Evolutionary conservation across 1,140 invertebrate genomes (phyloP).

Genomic region (fruit fly (Drosophila melanogaster)): Release_6_plus_ISO1_MT NC_004354.4:17660501-17661000

Average conservation of each 20-base stretch:
- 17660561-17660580: conserved; percentile 23
- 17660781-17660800: conserved; percentile 8
- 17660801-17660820: conserved; percentile 70
- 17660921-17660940: conserved; percentile 18
- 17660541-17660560: conserved; percentile 5
- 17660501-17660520: background rate
- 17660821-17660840: conserved; percentile 66
- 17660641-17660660: conserved; percentile 15
- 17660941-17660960: conserved; percentile 19
- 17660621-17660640: background rate
- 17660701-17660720: conserved; percentile 71
- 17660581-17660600: background rate
- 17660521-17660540: conserved; percentile 5
- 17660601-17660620: background rate
- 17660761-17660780: background rate
- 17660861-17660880: conserved; percentile 66
- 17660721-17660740: conserved; percentile 40
- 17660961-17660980: conserved; percentile 21
- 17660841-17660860: conserved; percentile 53
- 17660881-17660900: conserved; percentile 44
- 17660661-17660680: conserved; percentile 30
- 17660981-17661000: conserved; percentile 54
- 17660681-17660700: conserved; percentile 73
- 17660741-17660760: conserved; percentile 15
- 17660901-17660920: background rate